Conservation (phyloP, 2,113 vertebrate species). For the Oreotrochilus melanogaster region DNA sequence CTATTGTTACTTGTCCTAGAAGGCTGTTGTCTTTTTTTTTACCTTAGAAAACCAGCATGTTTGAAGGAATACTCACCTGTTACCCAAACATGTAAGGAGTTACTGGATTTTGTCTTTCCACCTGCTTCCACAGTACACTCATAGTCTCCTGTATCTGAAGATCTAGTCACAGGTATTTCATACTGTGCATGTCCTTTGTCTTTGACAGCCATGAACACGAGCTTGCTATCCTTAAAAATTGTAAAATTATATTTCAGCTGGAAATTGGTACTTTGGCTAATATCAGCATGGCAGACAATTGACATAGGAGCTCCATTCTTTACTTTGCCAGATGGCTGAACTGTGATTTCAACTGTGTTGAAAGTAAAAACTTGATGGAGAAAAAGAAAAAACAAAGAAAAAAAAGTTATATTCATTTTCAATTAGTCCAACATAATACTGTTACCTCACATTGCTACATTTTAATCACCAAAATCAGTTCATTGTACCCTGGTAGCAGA, state of each 20-base stretch:
- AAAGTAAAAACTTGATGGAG: conserved; percentile 76
- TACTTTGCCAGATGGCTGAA: conserved; percentile 35
- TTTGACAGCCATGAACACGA: conserved; percentile 50
- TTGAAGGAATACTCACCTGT: conserved; percentile 64
- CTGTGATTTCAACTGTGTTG: conserved; percentile 70
- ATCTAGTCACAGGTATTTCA: conserved; percentile 52
- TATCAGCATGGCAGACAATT: conserved; percentile 67
- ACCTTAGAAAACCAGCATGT: neutral
- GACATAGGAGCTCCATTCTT: conserved; percentile 69
- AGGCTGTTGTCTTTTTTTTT: neutral
- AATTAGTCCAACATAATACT: neutral
- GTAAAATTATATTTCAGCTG: conserved; percentile 52
- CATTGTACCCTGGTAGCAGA: neutral
- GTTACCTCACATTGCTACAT: neutral
- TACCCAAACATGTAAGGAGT: conserved; percentile 19
- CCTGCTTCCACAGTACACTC: conserved; percentile 67
- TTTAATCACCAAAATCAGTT: neutral
- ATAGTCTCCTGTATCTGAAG: conserved; percentile 72
- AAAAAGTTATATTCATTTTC: neutral
- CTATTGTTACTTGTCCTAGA: neutral
- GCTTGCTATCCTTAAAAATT: conserved; percentile 67
- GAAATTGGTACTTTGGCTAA: conserved; percentile 61
- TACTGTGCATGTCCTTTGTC: neutral
- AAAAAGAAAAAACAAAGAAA: neutral
- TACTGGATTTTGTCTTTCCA: conserved; percentile 44